Evolutionary conservation across 1,140 invertebrate species (phyloP).

Genomic region (Drosophila pseudoananassae): DNA sequence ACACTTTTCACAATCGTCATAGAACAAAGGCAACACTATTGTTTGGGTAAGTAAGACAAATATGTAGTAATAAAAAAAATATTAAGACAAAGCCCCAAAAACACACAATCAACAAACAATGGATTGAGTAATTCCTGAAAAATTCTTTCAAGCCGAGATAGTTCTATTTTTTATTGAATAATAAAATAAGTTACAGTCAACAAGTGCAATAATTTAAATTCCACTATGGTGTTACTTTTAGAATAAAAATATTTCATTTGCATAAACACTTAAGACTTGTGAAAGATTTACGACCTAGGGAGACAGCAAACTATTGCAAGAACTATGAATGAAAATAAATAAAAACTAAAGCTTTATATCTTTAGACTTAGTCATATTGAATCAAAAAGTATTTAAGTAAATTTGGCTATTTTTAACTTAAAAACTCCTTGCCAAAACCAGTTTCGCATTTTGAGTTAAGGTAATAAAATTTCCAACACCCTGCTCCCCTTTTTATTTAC

Average conservation of each 20-base stretch:
- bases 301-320: neutral
- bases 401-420: too few species aligned
- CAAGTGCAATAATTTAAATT: neutral
- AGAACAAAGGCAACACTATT: slow-evolving; percentile 39
- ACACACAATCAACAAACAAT: neutral
- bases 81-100: slow-evolving; percentile 6
- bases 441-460: too few species aligned
- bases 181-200: neutral
- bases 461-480: too few species aligned
- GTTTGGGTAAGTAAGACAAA: slow-evolving; percentile 56
- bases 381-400: too few species aligned
- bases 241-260: slow-evolving; percentile 7
- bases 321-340: too few species aligned
- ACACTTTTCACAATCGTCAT: slow-evolving; percentile 34
- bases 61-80: slow-evolving; percentile 1
- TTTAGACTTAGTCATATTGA: too few species aligned
- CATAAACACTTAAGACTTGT: neutral
- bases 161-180: neutral
- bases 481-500: neutral
- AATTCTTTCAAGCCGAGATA: neutral
- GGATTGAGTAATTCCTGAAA: slow-evolving; percentile 33
- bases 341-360: too few species aligned
- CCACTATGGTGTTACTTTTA: neutral
- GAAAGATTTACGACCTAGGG: slow-evolving; percentile 1
- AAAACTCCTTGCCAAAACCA: too few species aligned